Conservation (phyloP, 2,888 invertebrate species). For the Eristalis arbustorum region DNA sequence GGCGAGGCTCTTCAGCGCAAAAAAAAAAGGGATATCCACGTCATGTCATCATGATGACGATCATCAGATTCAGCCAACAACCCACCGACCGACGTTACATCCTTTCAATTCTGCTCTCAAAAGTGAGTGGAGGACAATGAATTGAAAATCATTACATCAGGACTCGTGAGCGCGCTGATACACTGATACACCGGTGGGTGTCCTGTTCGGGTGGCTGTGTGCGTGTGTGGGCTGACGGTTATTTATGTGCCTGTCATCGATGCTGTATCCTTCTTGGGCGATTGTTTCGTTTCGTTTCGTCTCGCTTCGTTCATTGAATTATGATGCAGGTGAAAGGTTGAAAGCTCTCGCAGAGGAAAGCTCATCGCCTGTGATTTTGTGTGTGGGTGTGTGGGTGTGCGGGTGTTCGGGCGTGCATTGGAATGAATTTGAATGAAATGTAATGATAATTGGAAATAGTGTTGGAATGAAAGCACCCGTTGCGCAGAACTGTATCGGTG, state of each 20-base stretch:
- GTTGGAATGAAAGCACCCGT: slow-evolving; percentile 38
- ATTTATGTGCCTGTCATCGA: slow-evolving; percentile 36
- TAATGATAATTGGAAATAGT: slow-evolving; percentile 42
- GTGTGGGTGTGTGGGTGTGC: background rate
- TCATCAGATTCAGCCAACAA: background rate
- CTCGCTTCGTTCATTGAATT: slow-evolving; percentile 11
- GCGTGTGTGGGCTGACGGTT: background rate
- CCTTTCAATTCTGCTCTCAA: background rate
- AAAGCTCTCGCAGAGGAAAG: slow-evolving; percentile 11
- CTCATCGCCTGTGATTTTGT: background rate
- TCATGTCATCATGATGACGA: slow-evolving; percentile 35
- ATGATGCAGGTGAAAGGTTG: slow-evolving; percentile 23
- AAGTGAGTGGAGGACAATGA: slow-evolving; percentile 25
- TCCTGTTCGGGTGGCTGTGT: background rate
- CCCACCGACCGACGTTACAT: slow-evolving; percentile 5
- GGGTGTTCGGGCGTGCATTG: background rate
- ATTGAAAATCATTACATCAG: slow-evolving; percentile 46
- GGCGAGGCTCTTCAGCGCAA: slow-evolving; percentile 11
- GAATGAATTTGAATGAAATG: slow-evolving; percentile 44
- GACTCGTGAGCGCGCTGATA: slow-evolving; percentile 21
- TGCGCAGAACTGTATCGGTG: slow-evolving; percentile 29
- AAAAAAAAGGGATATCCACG: slow-evolving; percentile 39
- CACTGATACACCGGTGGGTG: background rate
- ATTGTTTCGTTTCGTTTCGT: slow-evolving; percentile 15
- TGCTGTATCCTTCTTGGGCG: slow-evolving; percentile 1